Conservation (phyloP, 2,888 invertebrate genomes). For the Euzetes globulus region DNA sequence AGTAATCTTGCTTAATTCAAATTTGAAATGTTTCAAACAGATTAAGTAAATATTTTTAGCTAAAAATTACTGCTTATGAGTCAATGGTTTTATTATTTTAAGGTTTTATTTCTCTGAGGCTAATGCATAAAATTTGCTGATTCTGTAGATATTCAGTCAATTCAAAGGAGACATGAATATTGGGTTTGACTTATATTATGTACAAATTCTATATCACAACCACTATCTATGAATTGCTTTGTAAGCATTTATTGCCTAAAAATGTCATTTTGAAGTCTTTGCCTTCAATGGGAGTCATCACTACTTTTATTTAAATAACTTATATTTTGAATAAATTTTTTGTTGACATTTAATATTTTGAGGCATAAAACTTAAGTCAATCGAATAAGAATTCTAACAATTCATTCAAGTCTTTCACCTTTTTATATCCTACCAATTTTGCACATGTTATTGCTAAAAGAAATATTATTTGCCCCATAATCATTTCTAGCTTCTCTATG, state of each 20-base stretch:
- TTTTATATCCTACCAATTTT: too few species aligned
- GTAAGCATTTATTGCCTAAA: neutral
- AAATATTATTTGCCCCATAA: too few species aligned
- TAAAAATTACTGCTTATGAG: too few species aligned
- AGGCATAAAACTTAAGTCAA: neutral
- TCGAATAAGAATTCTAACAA: neutral
- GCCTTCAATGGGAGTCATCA: neutral
- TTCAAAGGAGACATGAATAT: neutral
- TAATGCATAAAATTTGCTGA: slow-evolving; percentile 8
- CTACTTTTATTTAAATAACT: neutral
- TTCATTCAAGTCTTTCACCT: neutral
- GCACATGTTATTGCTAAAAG: too few species aligned
- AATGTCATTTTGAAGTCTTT: slow-evolving; percentile 7
- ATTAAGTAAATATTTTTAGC: too few species aligned
- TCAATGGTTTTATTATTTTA: neutral
- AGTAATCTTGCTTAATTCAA: too few species aligned
- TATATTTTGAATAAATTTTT: neutral
- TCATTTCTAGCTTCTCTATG: too few species aligned
- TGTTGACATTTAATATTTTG: neutral
- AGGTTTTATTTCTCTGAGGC: neutral
- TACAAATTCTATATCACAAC: neutral
- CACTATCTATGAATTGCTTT: neutral
- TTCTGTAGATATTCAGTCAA: neutral
- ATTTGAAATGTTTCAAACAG: too few species aligned
- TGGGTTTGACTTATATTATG: neutral